Conservation (phyloP, 2,113 vertebrate genomes). For the Cololabis saira region DNA sequence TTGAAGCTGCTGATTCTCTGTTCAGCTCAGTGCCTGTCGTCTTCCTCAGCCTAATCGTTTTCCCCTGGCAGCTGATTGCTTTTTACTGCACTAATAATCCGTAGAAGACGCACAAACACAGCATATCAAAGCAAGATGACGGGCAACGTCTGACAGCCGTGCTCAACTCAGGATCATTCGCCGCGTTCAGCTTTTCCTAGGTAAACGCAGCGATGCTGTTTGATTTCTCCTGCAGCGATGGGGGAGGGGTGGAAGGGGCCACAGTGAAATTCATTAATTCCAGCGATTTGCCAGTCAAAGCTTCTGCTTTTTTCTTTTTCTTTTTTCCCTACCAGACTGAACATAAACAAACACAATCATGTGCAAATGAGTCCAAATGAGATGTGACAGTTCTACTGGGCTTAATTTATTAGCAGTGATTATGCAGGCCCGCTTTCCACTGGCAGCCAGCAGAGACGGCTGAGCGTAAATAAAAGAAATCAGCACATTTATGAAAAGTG, state of each 20-base stretch:
- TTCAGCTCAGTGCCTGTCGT: conserved; percentile 58
- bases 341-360: conserved; percentile 82
- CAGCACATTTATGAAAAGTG: conserved; percentile 73
- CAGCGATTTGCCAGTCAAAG: conserved; percentile 76
- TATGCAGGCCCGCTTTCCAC: conserved; percentile 63
- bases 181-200: conserved; percentile 53
- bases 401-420: conserved; percentile 82
- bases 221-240: conserved; percentile 54
- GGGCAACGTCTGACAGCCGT: conserved; percentile 72
- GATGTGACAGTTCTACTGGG: conserved; percentile 80
- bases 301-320: conserved; percentile 19
- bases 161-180: conserved; percentile 53
- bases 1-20: conserved; percentile 26
- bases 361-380: conserved; percentile 79
- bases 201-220: conserved; percentile 58
- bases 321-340: conserved; percentile 62
- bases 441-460: conserved; percentile 60
- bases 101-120: conserved; percentile 23
- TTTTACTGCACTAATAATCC: conserved; percentile 61
- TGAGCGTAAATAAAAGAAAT: conserved; percentile 71
- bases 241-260: conserved; percentile 26
- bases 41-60: conserved; percentile 63
- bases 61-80: conserved; percentile 62
- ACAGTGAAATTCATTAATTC: conserved; percentile 75
- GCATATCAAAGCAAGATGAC: conserved; percentile 51